Evolutionary conservation across 2,113 vertebrate genomes (phyloP).

Genomic region (Lampris incognitus): DNA sequence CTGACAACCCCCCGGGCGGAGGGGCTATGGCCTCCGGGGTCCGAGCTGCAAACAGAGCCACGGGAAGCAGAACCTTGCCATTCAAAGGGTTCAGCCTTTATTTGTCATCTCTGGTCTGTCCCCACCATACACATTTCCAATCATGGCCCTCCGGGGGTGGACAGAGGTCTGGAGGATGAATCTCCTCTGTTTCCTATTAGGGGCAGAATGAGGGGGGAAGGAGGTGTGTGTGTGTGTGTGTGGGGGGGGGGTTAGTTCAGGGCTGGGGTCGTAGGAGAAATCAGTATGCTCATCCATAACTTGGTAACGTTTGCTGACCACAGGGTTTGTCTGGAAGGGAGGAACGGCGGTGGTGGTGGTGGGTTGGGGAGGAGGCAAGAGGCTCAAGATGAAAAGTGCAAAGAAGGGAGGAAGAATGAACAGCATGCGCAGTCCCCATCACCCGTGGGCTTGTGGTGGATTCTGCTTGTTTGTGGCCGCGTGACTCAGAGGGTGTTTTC

Average conservation of each 20-base stretch:
- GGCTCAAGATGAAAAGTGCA: slow-evolving; percentile 19
- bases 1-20: slow-evolving; percentile 79
- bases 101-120: slow-evolving; percentile 77
- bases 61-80: slow-evolving; percentile 72
- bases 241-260: too few species aligned
- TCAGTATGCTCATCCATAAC: slow-evolving; percentile 76
- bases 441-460: slow-evolving; percentile 10
- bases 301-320: slow-evolving; percentile 55
- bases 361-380: slow-evolving; percentile 6
- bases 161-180: slow-evolving; percentile 59
- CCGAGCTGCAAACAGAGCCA: slow-evolving; percentile 79
- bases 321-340: slow-evolving; percentile 36
- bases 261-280: slow-evolving; percentile 50
- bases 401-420: slow-evolving; percentile 3
- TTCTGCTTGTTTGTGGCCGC: slow-evolving; percentile 12
- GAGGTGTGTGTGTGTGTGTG: neutral
- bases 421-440: slow-evolving; percentile 3
- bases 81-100: slow-evolving; percentile 77
- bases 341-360: neutral
- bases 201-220: slow-evolving; percentile 18
- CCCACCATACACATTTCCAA: slow-evolving; percentile 71
- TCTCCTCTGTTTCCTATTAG: slow-evolving; percentile 76
- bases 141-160: slow-evolving; percentile 68
- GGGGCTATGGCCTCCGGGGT: slow-evolving; percentile 76
- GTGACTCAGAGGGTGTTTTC: slow-evolving; percentile 37